Percentiles rank a stretch among this genome's conserved stretches.
Conservation (phyloP, 2,113 vertebrate species). For the Miniopterus natalensis region DNA sequence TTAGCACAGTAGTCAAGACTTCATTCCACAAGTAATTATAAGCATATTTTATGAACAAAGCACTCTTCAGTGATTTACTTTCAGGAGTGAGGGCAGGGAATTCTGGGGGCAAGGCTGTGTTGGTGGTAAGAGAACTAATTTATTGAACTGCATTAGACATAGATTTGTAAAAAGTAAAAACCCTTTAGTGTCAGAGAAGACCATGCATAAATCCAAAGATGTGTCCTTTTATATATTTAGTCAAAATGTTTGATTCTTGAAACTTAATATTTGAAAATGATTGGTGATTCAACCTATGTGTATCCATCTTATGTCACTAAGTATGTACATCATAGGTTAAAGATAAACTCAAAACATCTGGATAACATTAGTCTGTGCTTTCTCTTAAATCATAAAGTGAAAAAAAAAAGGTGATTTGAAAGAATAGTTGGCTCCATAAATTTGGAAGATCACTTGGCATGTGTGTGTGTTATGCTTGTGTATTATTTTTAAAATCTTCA, state of each 20-base stretch:
- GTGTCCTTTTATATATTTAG: not conserved
- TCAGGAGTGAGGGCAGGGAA: not conserved
- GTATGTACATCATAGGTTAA: not conserved
- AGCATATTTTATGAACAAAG: not conserved
- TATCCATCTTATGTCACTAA: not conserved
- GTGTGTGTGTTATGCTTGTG: not conserved
- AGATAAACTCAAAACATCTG: not conserved
- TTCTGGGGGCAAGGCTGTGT: not conserved
- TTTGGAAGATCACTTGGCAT: not conserved
- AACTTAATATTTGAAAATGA: constrained; percentile 3
- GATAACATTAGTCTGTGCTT: not conserved
- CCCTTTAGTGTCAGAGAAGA: not conserved
- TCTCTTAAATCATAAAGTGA: not conserved
- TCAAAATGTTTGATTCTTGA: not conserved
- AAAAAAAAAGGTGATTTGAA: not conserved
- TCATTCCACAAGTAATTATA: constrained; percentile 18
- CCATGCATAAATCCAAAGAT: not conserved
- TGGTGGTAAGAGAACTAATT: not conserved
- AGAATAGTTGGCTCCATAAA: not conserved
- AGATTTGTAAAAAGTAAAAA: not conserved
- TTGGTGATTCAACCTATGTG: not conserved
- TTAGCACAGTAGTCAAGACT: not conserved
- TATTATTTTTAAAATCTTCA: not conserved
- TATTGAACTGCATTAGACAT: not conserved
- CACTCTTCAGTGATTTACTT: not conserved